A percentile compares a stretch with the other conserved stretches of the same genome.
These are phyloP conservation scores for Apotomis betuletana DNA, from an alignment of 2,888 invertebrate genomes.

Conservation along the genomic window DNA sequence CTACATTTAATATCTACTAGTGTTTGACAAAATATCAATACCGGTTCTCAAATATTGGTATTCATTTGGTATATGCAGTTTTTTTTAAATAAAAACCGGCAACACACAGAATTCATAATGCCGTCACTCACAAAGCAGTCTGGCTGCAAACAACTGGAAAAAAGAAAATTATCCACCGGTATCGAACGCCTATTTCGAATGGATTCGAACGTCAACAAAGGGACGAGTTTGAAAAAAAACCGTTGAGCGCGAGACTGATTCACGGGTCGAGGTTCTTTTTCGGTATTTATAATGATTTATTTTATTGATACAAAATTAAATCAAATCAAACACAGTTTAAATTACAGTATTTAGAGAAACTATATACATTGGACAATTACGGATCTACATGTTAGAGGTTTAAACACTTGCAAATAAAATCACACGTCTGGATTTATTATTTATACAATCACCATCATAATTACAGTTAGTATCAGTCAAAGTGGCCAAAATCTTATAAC, in stretches of 20 bases:
- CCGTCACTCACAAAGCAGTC: conserved; percentile 57
- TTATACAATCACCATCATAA: no score
- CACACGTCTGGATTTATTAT: no score
- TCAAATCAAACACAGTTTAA: no score
- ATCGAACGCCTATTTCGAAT: conserved; percentile 76
- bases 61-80: not conserved
- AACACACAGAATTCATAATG: conserved; percentile 40
- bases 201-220: conserved; percentile 78
- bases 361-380: no score
- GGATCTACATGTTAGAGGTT: no score
- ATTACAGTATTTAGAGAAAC: no score
- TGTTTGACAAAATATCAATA: conserved; percentile 6
- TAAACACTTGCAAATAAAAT: no score
- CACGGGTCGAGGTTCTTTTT: not conserved
- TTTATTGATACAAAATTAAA: not conserved
- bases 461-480: no score
- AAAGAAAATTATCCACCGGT: conserved; percentile 63
- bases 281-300: no score
- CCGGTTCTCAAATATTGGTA: conserved; percentile 10
- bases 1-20: not conserved
- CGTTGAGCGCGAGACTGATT: conserved; percentile 11
- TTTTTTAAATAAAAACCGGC: conserved; percentile 17
- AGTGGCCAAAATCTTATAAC: no score
- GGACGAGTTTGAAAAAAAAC: conserved; percentile 55
- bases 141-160: conserved; percentile 60